Base-by-base conservation (phyloP, 2,797 vertebrate genomes). In the Hapalemur alaotrensis region DNA sequence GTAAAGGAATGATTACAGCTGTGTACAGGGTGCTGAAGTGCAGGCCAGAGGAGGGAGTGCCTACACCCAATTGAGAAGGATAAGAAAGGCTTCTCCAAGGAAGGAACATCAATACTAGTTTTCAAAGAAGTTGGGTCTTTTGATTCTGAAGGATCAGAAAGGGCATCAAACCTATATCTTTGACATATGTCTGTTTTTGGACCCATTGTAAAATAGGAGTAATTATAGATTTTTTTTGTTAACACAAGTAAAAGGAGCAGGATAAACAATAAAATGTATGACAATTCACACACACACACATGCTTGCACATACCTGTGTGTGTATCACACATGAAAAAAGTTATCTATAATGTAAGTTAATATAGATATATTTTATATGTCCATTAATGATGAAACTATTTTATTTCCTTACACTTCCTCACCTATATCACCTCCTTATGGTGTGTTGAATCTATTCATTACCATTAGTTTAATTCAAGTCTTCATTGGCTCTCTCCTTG, bases 121-220 rank as follows among this genome's bases (percentile, higher is more conserved):
- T 94, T 89, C 61, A 76, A 80, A 78, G 30, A 79, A 65, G 13
- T 3, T 38, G 23, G 3, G 18, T 63, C 28, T 91, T 89, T 85
- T 91, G 17, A 95, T 57, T 84, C 18, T 54, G 10, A 86, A 96
- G 32, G 43, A 88, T n/a, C 57, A 93, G 28, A 92, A 92, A 76
- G 20, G n/a, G 11, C 4, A 52, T 54, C 43, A 54, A 78, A 93
- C 70, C 2, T 38, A 3, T 67, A 32, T 28, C 14, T 70, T 83
- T 50, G 17, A 50, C 48, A 28, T 46, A 43, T 86, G 4, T 85
- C 22, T 73, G 5, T 50, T 76, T 13, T 30, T 81, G 15, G 3
- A 84, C 1, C n/a, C 28, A n/a, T 15, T 80, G 32, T 90, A 81
- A 96, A 67, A 75, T 15, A 54, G 13, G 23, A 76, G 22, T 80